Evolutionary conservation across 2,888 invertebrate species (phyloP).

Genomic region (Pandemis cinnamomeana): DNA sequence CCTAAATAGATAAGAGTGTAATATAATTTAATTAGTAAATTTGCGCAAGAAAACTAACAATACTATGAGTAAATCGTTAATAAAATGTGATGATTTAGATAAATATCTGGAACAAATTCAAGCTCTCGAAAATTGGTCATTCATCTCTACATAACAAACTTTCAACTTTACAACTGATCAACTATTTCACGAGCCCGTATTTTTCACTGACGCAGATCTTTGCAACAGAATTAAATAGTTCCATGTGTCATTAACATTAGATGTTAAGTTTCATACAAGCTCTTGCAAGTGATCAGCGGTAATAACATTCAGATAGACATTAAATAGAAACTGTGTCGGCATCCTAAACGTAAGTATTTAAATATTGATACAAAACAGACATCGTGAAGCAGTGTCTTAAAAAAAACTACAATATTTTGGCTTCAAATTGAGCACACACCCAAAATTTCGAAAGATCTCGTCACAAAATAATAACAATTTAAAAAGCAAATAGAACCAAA

Average conservation of each 20-base stretch:
- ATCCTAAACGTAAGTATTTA: neutral
- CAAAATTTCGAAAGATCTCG: neutral
- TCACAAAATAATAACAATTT: neutral
- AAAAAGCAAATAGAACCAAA: neutral
- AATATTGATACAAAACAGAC: neutral
- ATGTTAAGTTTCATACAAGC: neutral
- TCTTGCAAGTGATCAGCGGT: neutral
- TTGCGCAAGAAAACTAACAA: constrained; percentile 48
- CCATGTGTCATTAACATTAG: neutral
- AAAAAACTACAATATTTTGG: constrained; percentile 59
- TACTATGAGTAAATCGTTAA: constrained; percentile 33
- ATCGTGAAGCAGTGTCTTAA: constrained; percentile 25
- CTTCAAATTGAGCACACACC: constrained; percentile 57
- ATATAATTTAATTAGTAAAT: constrained; percentile 50
- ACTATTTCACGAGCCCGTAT: constrained; percentile 5
- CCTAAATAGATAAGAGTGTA: constrained; percentile 42
- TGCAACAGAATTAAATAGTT: neutral
- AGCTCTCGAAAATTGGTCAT: constrained; percentile 39
- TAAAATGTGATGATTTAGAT: constrained; percentile 24
- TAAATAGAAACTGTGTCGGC: constrained; percentile 1
- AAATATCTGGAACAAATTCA: constrained; percentile 36
- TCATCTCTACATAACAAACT: constrained; percentile 12
- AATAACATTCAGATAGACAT: neutral
- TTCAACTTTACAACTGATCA: constrained; percentile 13
- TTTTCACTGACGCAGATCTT: neutral